Evolutionary conservation across 2,113 vertebrate genomes (phyloP).

Genomic region (Microcebus lehilahytsara): DNA sequence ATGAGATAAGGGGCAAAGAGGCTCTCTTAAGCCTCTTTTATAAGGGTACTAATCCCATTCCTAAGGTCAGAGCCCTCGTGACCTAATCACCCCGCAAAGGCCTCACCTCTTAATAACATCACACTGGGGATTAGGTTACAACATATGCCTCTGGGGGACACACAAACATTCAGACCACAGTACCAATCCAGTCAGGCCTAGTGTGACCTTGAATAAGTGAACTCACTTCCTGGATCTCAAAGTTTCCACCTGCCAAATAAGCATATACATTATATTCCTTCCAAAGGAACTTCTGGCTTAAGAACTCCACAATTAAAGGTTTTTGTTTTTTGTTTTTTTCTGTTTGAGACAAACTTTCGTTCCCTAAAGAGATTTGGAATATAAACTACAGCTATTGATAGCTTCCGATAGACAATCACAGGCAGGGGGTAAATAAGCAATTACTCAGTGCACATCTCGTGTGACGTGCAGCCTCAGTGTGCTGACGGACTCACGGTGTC

Average conservation of each 20-base stretch:
- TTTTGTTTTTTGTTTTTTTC: not conserved
- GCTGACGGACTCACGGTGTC: not conserved
- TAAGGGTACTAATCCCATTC: not conserved
- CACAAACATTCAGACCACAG: not conserved
- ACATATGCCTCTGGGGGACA: not conserved
- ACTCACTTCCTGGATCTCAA: not conserved
- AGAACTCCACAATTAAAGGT: not conserved
- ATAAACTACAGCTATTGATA: constrained; percentile 32
- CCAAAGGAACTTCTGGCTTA: not conserved
- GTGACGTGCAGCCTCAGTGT: fast-evolving
- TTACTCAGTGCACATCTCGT: not conserved
- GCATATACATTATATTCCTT: not conserved
- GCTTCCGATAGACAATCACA: constrained; percentile 27
- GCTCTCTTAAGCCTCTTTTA: not conserved
- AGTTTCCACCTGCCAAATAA: constrained; percentile 18
- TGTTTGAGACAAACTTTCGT: not conserved
- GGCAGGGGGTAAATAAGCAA: constrained; percentile 58
- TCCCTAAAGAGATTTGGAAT: constrained; percentile 61
- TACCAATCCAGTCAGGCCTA: no score
- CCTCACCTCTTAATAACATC: not conserved
- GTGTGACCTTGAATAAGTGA: not conserved
- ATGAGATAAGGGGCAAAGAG: not conserved
- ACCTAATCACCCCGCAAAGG: not conserved
- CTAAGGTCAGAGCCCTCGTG: not conserved
- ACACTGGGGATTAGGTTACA: not conserved